Conservation (phyloP, 2,888 invertebrate species). For the Rhingia rostrata region DNA sequence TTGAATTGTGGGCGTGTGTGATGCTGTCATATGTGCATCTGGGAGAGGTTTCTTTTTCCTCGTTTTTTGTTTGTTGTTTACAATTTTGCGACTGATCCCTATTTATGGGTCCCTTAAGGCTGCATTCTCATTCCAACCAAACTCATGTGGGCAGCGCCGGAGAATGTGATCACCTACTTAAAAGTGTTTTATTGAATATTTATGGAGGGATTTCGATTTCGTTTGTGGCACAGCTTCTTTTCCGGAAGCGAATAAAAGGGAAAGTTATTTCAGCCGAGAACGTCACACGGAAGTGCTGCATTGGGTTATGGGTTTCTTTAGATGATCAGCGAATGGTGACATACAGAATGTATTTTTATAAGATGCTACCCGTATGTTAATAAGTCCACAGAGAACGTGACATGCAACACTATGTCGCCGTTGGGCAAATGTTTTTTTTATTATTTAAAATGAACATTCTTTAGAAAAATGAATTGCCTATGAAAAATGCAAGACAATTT, state of each 20-base stretch:
- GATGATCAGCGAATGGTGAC: too few relatives aligned
- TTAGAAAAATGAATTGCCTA: too few relatives aligned
- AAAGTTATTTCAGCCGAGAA: conserved; percentile 44
- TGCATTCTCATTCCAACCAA: conserved; percentile 26
- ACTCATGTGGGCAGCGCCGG: conserved; percentile 40
- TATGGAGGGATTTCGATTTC: conserved; percentile 52
- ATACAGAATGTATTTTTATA: too few relatives aligned
- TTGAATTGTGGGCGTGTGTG: conserved; percentile 54
- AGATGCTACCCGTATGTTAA: too few relatives aligned
- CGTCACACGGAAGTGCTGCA: conserved; percentile 10
- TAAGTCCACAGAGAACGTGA: too few relatives aligned
- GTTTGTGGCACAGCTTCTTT: conserved; percentile 30
- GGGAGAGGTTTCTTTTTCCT: conserved; percentile 47
- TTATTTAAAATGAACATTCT: too few relatives aligned
- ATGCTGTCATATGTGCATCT: conserved; percentile 57
- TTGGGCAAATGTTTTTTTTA: too few relatives aligned
- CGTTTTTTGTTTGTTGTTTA: not conserved
- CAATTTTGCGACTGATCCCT: conserved; percentile 63
- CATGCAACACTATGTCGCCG: too few relatives aligned
- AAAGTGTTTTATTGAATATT: conserved; percentile 59
- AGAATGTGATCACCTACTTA: conserved; percentile 64
- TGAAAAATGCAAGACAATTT: too few relatives aligned
- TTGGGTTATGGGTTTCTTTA: too few relatives aligned
- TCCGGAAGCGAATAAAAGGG: conserved; percentile 64
- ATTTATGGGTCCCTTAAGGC: conserved; percentile 59